Base-by-base conservation (phyloP, 1,140 invertebrate genomes). In the Zelostemma sp. region DNA sequence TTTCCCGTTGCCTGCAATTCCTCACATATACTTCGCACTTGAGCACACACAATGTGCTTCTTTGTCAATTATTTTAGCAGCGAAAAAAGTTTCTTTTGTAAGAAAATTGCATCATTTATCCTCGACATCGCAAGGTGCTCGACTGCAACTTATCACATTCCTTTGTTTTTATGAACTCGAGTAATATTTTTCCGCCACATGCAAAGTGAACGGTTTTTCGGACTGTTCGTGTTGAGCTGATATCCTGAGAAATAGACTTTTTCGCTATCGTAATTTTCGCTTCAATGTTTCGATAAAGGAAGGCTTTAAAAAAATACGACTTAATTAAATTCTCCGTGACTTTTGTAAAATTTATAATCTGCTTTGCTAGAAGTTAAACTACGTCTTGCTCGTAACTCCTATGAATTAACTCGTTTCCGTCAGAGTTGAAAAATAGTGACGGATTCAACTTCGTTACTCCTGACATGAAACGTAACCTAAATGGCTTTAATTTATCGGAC, bases 81-180 rank as follows among this genome's bases (percentile, higher is more conserved):
- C 14, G 14, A 49, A 31, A 16, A 6, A 33, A 14, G 47, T 47
- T 21, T 6, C 47, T 31, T 49, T 49, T 33, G 21, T 38, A 1
- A 15, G 31, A 51, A 51, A 51, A 51, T 51, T 51, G 48, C 48
- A 51, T 38, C 48, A 43, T 43, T 43, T 43, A 15, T 17, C 11
- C 41, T 8, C 41, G 41, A 43, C 35, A 6, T 12, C 11, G 35
- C 3, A 12, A 40, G 14, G 3, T 8, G 5, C 41, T 17, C 16
- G 33, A 35, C 33, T 35, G 33, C 33, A 9, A 35, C 3, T 35
- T 35, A 35, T 35, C 33, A n/a, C 33, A n/a, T 28, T n/a, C 33
- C 33, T 35, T 35, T 35, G 17, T 43, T 16, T 11, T 43, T 43
- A 16, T 16, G 14, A 8, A 15, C 41, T 43, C 41, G 41, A 17